These are phyloP conservation scores for Cynocephalus volans DNA, from an alignment of 2,113 vertebrate species.

Conservation along the genomic window DNA sequence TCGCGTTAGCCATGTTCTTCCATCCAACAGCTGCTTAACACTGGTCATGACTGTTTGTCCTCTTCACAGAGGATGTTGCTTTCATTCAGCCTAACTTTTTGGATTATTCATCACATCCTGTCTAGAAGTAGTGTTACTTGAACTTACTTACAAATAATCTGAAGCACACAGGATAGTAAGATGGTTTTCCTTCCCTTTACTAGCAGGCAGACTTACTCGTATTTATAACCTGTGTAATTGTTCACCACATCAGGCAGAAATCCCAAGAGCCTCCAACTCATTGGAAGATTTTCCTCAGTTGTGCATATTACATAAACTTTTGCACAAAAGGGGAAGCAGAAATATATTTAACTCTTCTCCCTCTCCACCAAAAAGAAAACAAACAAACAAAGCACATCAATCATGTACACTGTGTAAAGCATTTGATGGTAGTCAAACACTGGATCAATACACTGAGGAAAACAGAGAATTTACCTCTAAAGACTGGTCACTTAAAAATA, in stretches of 20 bases:
- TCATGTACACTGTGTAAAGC: neutral
- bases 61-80: neutral
- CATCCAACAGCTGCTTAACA: neutral
- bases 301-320: neutral
- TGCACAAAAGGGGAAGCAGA: neutral
- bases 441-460: constrained; percentile 64
- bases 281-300: neutral
- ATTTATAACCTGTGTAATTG: neutral
- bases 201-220: neutral
- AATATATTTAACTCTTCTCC: neutral
- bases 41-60: neutral
- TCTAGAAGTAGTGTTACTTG: neutral
- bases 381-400: neutral
- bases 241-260: constrained; percentile 26
- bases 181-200: neutral
- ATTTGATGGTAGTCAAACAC: constrained; percentile 60
- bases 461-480: constrained; percentile 70
- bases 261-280: neutral
- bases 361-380: neutral
- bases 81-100: neutral
- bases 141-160: neutral
- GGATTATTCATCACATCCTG: neutral
- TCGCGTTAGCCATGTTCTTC: neutral
- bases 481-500: constrained; percentile 80
- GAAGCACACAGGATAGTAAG: neutral